A percentile compares a stretch with the other conserved stretches of the same genome.
phyloP scores from a whole-genome alignment of 2,113 vertebrate species.

The Indicator indicator region DNA sequence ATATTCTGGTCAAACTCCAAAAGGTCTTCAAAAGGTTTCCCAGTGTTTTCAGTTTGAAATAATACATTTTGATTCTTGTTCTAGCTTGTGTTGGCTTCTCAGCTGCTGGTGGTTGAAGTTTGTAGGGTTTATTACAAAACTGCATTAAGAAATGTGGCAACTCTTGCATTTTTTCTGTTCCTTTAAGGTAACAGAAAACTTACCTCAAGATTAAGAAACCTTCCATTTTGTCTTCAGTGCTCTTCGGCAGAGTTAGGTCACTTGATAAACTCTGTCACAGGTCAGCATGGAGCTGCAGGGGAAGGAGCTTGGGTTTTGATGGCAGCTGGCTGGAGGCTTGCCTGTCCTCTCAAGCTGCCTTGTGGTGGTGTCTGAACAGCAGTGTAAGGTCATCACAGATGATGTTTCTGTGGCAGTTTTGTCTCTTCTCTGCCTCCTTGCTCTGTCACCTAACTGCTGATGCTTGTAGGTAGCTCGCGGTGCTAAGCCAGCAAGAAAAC shows the following conservation, averaged over 20 bases:
- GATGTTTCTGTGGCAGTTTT: not conserved
- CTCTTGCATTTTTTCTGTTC: not conserved
- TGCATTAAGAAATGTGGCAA: fast-evolving
- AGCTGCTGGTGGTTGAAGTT: not conserved
- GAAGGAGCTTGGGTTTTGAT: not conserved
- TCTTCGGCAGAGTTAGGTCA: fast-evolving
- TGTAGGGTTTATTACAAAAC: not conserved
- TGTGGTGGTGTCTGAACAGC: not conserved
- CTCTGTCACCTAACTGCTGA: fast-evolving
- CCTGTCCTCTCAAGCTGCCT: not conserved
- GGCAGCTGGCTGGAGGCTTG: not conserved
- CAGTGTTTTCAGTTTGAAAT: not conserved
- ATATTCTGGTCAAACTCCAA: not conserved
- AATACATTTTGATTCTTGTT: not conserved
- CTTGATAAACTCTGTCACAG: fast-evolving
- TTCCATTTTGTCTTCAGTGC: fast-evolving
- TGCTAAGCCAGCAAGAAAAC: not conserved
- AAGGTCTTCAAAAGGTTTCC: not conserved
- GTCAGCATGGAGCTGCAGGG: not conserved
- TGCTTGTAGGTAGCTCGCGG: not conserved
- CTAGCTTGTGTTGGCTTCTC: not conserved
- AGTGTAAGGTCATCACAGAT: not conserved
- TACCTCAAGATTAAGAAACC: not conserved
- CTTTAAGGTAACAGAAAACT: not conserved
- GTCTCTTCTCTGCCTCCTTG: fast-evolving